Conservation (phyloP, 2,888 invertebrate species). For the Ichneumoninae sp. region DNA sequence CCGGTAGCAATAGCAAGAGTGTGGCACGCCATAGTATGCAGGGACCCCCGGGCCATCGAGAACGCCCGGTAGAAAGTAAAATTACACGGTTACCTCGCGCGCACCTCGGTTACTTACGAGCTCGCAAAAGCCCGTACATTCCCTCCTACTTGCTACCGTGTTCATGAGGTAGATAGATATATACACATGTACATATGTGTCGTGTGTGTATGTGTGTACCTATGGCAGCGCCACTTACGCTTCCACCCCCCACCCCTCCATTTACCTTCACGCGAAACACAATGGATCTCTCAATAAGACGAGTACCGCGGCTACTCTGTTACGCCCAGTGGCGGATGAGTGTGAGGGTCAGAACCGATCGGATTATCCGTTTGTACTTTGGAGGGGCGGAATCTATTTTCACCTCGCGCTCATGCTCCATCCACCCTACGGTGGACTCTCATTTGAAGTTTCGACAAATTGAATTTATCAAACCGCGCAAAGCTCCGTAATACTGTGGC, state of each 20-base stretch:
- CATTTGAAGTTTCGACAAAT: conserved; percentile 78
- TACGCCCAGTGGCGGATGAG: conserved; percentile 14
- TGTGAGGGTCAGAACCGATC: conserved; percentile 50
- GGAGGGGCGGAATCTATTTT: conserved; percentile 46
- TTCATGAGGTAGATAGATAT: conserved; percentile 24
- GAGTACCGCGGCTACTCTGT: not conserved
- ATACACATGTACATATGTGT: not conserved
- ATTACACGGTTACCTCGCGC: conserved; percentile 74
- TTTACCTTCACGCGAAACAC: conserved; percentile 36
- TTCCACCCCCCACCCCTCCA: conserved; percentile 10
- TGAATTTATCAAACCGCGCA: conserved; percentile 70
- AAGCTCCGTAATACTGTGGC: not conserved
- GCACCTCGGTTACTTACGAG: conserved; percentile 60
- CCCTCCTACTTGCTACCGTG: conserved; percentile 48
- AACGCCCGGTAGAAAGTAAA: conserved; percentile 73
- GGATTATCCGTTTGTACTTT: conserved; percentile 57
- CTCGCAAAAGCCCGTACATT: conserved; percentile 44
- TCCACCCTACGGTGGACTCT: conserved; percentile 14
- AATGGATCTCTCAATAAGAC: conserved; percentile 55
- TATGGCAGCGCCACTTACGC: conserved; percentile 23
- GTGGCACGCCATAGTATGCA: conserved; percentile 41
- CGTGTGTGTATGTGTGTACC: not conserved
- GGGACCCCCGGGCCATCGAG: conserved; percentile 69
- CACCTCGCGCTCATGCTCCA: conserved; percentile 34
- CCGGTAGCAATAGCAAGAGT: conserved; percentile 64